These are phyloP conservation scores for Molanna angustata DNA, from an alignment of 2,888 invertebrate species.

Conservation along the genomic window DNA sequence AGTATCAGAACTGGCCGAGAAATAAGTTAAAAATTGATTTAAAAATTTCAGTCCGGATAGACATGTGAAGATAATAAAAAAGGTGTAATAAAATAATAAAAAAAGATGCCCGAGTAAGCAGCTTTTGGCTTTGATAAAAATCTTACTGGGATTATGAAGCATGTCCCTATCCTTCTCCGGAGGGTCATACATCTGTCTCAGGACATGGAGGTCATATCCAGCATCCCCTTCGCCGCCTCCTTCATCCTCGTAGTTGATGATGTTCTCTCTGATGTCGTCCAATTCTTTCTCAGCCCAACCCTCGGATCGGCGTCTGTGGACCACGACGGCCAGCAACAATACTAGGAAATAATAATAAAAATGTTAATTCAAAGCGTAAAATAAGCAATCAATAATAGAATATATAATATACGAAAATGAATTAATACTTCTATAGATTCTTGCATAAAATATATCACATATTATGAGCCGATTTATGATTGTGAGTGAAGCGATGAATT, in stretches of 20 bases:
- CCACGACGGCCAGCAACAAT: conserved; percentile 83
- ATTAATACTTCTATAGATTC: no score
- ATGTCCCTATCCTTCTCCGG: conserved; percentile 53
- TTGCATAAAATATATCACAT: no score
- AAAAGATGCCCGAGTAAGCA: no score
- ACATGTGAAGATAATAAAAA: no score
- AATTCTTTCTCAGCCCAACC: conserved; percentile 88
- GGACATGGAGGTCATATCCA: conserved; percentile 82
- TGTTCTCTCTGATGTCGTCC: conserved; percentile 95
- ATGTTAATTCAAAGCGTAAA: neutral
- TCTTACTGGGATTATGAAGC: conserved; percentile 52
- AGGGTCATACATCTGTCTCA: conserved; percentile 62
- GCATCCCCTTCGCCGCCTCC: conserved; percentile 98
- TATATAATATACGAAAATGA: conserved; percentile 2
- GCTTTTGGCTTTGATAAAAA: no score
- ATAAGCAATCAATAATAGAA: neutral
- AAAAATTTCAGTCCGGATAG: no score
- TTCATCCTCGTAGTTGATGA: conserved; percentile 97
- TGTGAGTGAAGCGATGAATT: no score
- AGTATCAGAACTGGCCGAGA: no score
- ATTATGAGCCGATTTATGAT: no score
- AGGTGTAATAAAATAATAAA: no score
- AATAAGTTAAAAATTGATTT: no score
- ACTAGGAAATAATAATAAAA: conserved; percentile 44
- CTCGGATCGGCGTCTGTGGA: conserved; percentile 83